Percentiles rank a stretch among this genome's conserved stretches.
phyloP scores from a whole-genome alignment of 2,113 vertebrate species.

The Orycteropus afer region DNA sequence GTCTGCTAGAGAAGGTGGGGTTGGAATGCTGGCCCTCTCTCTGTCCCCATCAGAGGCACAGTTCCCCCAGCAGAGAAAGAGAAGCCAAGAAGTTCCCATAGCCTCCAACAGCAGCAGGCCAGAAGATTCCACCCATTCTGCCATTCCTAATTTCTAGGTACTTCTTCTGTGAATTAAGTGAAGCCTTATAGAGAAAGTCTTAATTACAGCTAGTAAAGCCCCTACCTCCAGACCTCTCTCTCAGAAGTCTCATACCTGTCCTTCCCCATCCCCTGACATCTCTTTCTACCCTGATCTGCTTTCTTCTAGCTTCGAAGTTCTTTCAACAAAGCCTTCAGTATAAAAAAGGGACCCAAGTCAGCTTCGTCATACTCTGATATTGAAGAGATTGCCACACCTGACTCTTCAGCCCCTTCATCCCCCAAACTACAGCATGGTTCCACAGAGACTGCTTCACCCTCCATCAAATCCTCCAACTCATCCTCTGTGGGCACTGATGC shows the following conservation, averaged over 20 bases:
- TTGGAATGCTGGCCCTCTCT: background rate
- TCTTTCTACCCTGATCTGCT: slow-evolving; percentile 30
- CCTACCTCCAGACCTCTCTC: background rate
- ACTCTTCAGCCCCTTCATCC: slow-evolving; percentile 96
- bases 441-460: slow-evolving; percentile 87
- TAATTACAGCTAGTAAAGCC: background rate
- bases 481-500: slow-evolving; percentile 88
- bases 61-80: background rate
- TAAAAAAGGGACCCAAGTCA: slow-evolving; percentile 97
- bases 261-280: background rate
- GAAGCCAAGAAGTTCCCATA: background rate
- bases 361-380: slow-evolving; percentile 95
- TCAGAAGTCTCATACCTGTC: background rate
- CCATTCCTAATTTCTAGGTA: background rate
- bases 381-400: slow-evolving; percentile 95
- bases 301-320: slow-evolving; percentile 93
- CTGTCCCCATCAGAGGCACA: background rate
- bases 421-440: slow-evolving; percentile 91
- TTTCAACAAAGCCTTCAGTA: slow-evolving; percentile 98
- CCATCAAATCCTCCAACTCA: slow-evolving; percentile 88
- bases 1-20: background rate
- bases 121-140: background rate
- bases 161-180: background rate
- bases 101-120: background rate
- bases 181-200: background rate